Conservation (phyloP, 1,140 invertebrate genomes). For the Papilio dardanus region DNA sequence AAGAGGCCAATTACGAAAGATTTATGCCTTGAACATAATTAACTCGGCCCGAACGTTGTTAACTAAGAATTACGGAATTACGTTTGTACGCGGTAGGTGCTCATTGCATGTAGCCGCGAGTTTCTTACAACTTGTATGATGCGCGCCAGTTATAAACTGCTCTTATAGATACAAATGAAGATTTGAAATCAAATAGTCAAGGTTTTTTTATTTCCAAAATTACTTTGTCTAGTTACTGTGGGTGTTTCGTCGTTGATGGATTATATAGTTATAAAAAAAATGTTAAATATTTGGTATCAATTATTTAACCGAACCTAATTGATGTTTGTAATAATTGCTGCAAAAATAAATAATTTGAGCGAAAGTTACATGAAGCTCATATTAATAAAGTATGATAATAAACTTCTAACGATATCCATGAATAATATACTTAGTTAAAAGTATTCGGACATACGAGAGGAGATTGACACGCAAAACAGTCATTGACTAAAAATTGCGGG, state of each 20-base stretch:
- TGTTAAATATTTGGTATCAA: too few species aligned
- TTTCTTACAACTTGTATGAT: neutral
- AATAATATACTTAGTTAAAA: slow-evolving; percentile 7
- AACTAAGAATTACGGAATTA: slow-evolving; percentile 76
- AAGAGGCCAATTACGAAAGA: slow-evolving; percentile 81
- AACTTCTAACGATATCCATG: neutral
- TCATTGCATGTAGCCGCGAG: neutral
- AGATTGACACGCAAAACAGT: slow-evolving; percentile 72
- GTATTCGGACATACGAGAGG: slow-evolving; percentile 43
- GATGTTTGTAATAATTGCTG: too few species aligned
- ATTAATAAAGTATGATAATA: neutral
- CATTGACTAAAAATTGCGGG: slow-evolving; percentile 68
- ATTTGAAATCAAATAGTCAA: neutral
- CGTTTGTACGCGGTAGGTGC: slow-evolving; percentile 42
- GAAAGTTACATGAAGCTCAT: neutral
- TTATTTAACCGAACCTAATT: too few species aligned
- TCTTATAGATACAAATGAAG: neutral
- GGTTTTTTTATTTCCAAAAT: neutral
- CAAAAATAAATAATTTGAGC: neutral
- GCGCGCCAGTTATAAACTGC: neutral
- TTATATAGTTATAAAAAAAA: too few species aligned
- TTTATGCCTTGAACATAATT: slow-evolving; percentile 81
- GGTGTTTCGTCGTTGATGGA: too few species aligned
- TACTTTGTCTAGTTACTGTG: too few species aligned
- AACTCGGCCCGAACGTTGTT: slow-evolving; percentile 79